Conservation (phyloP, 2,797 vertebrate genomes). For the Cossypha heuglini region DNA sequence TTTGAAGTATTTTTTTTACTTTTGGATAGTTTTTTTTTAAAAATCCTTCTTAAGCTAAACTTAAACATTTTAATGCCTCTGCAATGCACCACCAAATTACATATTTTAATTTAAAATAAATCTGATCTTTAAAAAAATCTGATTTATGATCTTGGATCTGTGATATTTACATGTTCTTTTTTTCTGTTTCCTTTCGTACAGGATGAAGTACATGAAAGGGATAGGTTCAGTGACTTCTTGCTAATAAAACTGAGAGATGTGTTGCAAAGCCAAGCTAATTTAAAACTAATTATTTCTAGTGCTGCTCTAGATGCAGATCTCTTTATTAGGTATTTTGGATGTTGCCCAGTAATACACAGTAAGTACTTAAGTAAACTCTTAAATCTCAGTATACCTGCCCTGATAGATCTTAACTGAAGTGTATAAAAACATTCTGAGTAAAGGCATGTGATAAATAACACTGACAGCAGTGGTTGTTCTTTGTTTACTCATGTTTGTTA, state of each 20-base stretch:
- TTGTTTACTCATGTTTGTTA: background rate
- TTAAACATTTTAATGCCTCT: background rate
- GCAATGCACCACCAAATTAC: background rate
- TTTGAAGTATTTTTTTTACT: background rate
- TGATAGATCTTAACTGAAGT: background rate
- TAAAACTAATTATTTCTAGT: slow-evolving; percentile 92
- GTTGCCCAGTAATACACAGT: slow-evolving; percentile 90
- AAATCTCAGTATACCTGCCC: background rate
- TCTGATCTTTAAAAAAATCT: no score
- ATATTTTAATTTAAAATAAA: background rate
- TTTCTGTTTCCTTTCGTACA: slow-evolving; percentile 52
- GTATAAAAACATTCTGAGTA: background rate
- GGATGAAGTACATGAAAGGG: slow-evolving; percentile 96
- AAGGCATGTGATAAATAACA: background rate
- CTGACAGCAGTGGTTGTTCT: background rate
- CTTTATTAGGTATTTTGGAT: slow-evolving; percentile 89
- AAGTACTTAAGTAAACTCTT: slow-evolving; percentile 58
- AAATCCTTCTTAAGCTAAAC: background rate
- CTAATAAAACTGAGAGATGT: slow-evolving; percentile 89
- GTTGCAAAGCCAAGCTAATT: slow-evolving; percentile 81
- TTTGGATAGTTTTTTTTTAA: rapidly evolving
- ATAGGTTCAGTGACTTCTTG: slow-evolving; percentile 93
- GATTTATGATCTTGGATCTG: background rate
- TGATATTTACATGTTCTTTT: background rate
- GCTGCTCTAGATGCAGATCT: slow-evolving; percentile 89